phyloP scores from a whole-genome alignment of 1,140 invertebrate genomes.

The Scaptomyza pallida region DNA sequence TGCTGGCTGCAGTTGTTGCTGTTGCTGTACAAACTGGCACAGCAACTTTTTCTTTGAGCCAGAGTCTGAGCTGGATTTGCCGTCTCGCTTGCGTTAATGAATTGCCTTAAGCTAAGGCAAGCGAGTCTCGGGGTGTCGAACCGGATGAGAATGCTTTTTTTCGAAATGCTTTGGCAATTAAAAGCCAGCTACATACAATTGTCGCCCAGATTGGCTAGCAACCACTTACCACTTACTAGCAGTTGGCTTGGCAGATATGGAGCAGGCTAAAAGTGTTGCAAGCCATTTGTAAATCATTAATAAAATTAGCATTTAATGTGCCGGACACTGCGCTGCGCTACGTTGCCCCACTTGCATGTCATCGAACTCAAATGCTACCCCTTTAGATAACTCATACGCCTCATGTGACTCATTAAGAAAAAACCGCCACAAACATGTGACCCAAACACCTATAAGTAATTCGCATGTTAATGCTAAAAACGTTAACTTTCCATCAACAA shows the following conservation, averaged over 20 bases:
- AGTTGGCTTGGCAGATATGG: slow-evolving; percentile 16
- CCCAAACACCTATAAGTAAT: slow-evolving; percentile 43
- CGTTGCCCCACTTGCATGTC: slow-evolving; percentile 61
- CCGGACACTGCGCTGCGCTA: background rate
- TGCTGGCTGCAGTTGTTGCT: slow-evolving; percentile 22
- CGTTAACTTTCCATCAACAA: slow-evolving; percentile 17
- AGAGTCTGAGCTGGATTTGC: slow-evolving; percentile 41
- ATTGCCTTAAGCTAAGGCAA: slow-evolving; percentile 47
- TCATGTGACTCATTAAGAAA: no score
- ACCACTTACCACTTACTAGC: slow-evolving; percentile 26
- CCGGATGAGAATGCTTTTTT: slow-evolving; percentile 73
- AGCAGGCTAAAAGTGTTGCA: slow-evolving; percentile 58
- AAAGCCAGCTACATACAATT: slow-evolving; percentile 59
- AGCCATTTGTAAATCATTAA: slow-evolving; percentile 73
- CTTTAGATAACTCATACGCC: slow-evolving; percentile 53
- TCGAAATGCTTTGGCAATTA: slow-evolving; percentile 65
- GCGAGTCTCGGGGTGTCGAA: slow-evolving; percentile 57
- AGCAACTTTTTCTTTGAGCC: slow-evolving; percentile 78
- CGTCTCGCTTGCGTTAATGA: slow-evolving; percentile 68
- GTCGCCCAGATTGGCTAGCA: slow-evolving; percentile 64
- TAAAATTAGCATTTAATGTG: slow-evolving; percentile 67
- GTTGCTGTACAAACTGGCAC: slow-evolving; percentile 73
- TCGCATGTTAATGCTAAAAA: slow-evolving; percentile 71
- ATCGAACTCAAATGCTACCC: slow-evolving; percentile 42
- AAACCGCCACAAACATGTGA: slow-evolving; percentile 41